Percentiles rank a stretch among this genome's conserved stretches.
These are phyloP conservation scores for Parasteatoda lunata DNA, from an alignment of 2,888 invertebrate genomes.

Conservation along the genomic window DNA sequence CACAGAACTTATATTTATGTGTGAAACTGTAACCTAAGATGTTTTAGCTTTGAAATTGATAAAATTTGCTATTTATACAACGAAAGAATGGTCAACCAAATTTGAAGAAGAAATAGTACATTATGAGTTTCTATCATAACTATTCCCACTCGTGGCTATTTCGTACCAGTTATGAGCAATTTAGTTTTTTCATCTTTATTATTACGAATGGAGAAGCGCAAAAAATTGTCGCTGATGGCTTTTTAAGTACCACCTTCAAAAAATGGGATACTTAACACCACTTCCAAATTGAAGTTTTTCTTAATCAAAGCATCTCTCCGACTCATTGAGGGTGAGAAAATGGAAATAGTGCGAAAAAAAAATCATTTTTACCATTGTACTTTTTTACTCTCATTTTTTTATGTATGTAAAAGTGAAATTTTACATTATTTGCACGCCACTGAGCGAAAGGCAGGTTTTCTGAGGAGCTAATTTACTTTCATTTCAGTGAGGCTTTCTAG, in stretches of 20 bases:
- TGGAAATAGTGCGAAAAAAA: neutral
- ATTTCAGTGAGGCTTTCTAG: slow-evolving; percentile 42
- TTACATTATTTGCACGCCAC: slow-evolving; percentile 45
- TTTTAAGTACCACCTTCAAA: slow-evolving; percentile 44
- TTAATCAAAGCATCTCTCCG: slow-evolving; percentile 42
- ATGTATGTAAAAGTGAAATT: slow-evolving; percentile 25
- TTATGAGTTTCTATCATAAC: neutral
- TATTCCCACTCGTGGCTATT: neutral
- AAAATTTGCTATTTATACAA: no score
- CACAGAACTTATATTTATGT: no score
- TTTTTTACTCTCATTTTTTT: slow-evolving; percentile 4
- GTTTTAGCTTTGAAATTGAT: no score
- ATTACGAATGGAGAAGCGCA: neutral
- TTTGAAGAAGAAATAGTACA: no score
- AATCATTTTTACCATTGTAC: slow-evolving; percentile 11
- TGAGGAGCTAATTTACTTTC: slow-evolving; percentile 63
- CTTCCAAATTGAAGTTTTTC: slow-evolving; percentile 53
- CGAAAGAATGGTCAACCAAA: no score
- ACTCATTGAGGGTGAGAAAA: neutral
- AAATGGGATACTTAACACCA: slow-evolving; percentile 41
- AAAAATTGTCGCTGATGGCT: slow-evolving; percentile 42
- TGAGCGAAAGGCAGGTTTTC: slow-evolving; percentile 42
- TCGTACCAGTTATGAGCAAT: slow-evolving; percentile 11
- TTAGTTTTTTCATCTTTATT: slow-evolving; percentile 26
- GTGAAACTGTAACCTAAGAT: no score